Evolutionary conservation across 1,140 invertebrate genomes (phyloP), one percentile per base, ranked within the genome.

Genomic region (Uloborus diversus): DNA sequence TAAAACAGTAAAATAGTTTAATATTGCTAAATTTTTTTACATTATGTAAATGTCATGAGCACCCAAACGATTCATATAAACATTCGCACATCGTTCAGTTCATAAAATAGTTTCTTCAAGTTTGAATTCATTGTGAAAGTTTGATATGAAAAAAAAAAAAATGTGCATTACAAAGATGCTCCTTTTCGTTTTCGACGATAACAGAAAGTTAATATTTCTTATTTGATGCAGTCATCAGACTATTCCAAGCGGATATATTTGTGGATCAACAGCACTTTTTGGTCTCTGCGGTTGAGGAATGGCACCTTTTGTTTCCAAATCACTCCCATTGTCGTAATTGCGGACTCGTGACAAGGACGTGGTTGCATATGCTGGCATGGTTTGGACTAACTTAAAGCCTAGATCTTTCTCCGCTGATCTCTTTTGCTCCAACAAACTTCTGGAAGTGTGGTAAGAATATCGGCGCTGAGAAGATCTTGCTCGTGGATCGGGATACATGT

Each of bases 401-500:
- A 78, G 9, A 17, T 78, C 70, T 32, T 57, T 20, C 7, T 78
- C 32, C 4, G 17, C 7, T 53, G 13, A 65, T 5, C 28, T n/a
- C 3, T 25, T 25, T 37, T 56, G 28, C 17, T 14, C 32, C 32
- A 20, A 4, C 28, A 78, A 32, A 32, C 73, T 78, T 57, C 42
- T 65, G 4, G 23, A 35, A 3, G 73, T 78, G 17, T 78, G 73
- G 17, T 78, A 78, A 4, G 62, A 37, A 37, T 78, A 78, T 7
- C 32, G 53, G 7, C 37, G 7, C 23, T 14, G n/a, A 14, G 20
- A 25, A 56, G 28, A 37, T 33, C 59, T 32, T 14, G 4, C 30
- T n/a, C 25, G 4, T 7, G 30, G n/a, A 5, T n/a, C 23, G 59
- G 70, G 32, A 75, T 62, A 75, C 3, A 30, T 9, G 35, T 49